These are phyloP conservation scores for Lomographa bimaculata DNA, from an alignment of 2,888 invertebrate species.

Conservation along the genomic window DNA sequence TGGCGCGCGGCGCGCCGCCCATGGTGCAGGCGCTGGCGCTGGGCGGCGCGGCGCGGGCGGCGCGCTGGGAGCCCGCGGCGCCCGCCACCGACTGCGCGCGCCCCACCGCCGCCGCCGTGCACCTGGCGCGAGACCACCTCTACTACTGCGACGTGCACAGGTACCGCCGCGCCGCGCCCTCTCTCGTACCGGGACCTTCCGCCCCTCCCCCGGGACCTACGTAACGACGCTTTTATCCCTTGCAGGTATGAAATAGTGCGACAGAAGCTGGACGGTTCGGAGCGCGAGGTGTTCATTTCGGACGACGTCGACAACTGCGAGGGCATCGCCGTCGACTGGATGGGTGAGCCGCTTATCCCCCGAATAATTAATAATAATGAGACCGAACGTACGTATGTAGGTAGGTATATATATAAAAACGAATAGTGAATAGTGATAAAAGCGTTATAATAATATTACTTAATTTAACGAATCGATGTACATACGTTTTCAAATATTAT, in stretches of 20 bases:
- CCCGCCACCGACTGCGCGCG: conserved; percentile 87
- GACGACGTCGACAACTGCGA: conserved; percentile 86
- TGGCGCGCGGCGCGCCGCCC: conserved; percentile 81
- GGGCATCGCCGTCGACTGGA: conserved; percentile 93
- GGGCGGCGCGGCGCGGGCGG: conserved; percentile 39
- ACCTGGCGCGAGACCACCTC: conserved; percentile 82
- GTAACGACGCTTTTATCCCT: too few species aligned
- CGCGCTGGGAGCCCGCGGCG: conserved; percentile 86
- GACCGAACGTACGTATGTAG: too few species aligned
- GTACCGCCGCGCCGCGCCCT: conserved; percentile 32
- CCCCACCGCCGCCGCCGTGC: conserved; percentile 88
- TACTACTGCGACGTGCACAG: conserved; percentile 85
- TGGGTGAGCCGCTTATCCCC: too few species aligned
- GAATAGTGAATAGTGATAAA: too few species aligned
- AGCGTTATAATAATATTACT: too few species aligned
- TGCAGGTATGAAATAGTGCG: conserved; percentile 85
- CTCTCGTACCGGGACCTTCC: too few species aligned
- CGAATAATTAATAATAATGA: too few species aligned
- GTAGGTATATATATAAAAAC: too few species aligned
- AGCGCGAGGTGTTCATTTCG: conserved; percentile 82
- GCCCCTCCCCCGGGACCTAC: too few species aligned
- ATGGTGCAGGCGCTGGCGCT: conserved; percentile 87
- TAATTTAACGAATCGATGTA: too few species aligned
- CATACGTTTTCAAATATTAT: too few species aligned
- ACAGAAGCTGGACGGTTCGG: conserved; percentile 85